Conservation (phyloP, 2,113 vertebrate species). For the Stigmatopora argus region DNA sequence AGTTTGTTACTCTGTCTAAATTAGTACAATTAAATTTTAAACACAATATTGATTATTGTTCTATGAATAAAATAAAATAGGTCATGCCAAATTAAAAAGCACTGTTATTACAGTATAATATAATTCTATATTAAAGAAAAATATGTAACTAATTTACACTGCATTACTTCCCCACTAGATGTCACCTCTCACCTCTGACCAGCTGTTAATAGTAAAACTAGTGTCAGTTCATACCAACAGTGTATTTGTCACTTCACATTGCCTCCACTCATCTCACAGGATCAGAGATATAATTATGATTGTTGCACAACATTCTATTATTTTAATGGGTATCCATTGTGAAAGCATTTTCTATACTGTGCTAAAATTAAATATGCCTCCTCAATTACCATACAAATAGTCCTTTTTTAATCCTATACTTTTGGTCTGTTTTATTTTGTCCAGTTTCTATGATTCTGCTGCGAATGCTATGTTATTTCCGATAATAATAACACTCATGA, state of each 20-base stretch:
- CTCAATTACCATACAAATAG: background rate
- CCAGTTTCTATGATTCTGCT: too few species aligned
- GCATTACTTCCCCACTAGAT: slow-evolving; percentile 52
- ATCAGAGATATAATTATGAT: background rate
- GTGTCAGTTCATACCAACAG: slow-evolving; percentile 12
- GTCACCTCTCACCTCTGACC: slow-evolving; percentile 29
- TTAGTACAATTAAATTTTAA: too few species aligned
- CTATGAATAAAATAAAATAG: too few species aligned
- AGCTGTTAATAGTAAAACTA: slow-evolving; percentile 8
- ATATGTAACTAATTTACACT: background rate
- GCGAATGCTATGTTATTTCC: too few species aligned
- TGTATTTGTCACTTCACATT: slow-evolving; percentile 6
- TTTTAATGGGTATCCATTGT: slow-evolving; percentile 13
- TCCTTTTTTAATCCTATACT: too few species aligned
- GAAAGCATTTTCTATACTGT: slow-evolving; percentile 23
- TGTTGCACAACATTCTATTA: background rate
- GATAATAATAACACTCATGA: too few species aligned
- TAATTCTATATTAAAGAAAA: background rate
- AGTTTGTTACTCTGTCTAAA: too few species aligned
- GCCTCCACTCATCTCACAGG: background rate
- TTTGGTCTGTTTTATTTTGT: too few species aligned
- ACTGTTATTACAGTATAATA: background rate
- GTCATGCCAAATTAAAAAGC: too few species aligned
- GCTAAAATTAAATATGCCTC: slow-evolving; percentile 16
- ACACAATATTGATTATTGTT: too few species aligned